phyloP scores from a whole-genome alignment of 2,797 vertebrate genomes.

The Luscinia luscinia region DNA sequence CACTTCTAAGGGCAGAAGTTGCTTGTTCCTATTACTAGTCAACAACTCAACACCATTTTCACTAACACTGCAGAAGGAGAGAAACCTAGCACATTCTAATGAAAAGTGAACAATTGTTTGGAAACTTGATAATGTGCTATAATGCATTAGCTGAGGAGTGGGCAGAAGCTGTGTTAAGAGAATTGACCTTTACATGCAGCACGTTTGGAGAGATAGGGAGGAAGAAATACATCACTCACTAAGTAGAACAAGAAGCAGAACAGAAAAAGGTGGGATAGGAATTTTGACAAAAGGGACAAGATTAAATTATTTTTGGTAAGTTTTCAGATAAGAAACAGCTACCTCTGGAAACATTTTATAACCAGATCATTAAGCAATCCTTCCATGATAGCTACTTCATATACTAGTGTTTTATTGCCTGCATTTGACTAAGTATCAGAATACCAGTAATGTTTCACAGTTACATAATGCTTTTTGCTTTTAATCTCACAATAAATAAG shows the following conservation, averaged over 20 bases:
- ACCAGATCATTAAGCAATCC: not conserved
- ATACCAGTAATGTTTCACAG: constrained; percentile 21
- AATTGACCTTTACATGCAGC: constrained; percentile 57
- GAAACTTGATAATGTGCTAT: constrained; percentile 74
- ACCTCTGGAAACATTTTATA: constrained; percentile 16
- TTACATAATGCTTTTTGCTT: constrained; percentile 50
- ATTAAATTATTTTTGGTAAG: not conserved
- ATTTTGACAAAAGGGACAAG: constrained; percentile 32
- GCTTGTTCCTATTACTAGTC: constrained; percentile 73
- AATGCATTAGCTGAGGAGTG: constrained; percentile 70
- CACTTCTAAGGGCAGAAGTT: constrained; percentile 60
- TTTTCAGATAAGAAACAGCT: constrained; percentile 5
- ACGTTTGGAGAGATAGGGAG: constrained; percentile 43
- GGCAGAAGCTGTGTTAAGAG: constrained; percentile 55
- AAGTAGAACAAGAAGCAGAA: constrained; percentile 24
- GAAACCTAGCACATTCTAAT: constrained; percentile 68
- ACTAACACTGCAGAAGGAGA: constrained; percentile 61
- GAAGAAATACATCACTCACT: constrained; percentile 25
- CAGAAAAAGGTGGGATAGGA: constrained; percentile 10
- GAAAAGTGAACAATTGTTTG: constrained; percentile 76
- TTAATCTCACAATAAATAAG: constrained; percentile 59
- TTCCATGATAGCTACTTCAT: constrained; percentile 21
- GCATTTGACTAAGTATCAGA: constrained; percentile 20
- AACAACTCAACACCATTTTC: constrained; percentile 75
- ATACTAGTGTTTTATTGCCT: constrained; percentile 35